These are phyloP conservation scores for Neelides sp. DNA, from an alignment of 1,140 invertebrate genomes.

Conservation along the genomic window DNA sequence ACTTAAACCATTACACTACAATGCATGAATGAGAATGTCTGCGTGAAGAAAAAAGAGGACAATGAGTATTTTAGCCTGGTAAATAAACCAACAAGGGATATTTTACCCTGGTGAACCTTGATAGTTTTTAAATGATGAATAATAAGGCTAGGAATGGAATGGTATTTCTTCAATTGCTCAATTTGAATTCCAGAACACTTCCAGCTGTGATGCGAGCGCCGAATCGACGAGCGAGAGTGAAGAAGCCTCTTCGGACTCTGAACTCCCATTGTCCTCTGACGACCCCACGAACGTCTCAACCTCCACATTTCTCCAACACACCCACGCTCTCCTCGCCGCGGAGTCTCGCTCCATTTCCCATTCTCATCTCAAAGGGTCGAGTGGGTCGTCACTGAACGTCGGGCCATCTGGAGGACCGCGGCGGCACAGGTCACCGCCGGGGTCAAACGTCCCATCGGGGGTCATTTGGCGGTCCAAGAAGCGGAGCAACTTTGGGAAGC, in stretches of 20 bases:
- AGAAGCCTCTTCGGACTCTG: constrained; percentile 15
- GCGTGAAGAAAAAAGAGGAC: neutral
- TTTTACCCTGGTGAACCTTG: neutral
- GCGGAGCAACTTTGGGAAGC: constrained; percentile 19
- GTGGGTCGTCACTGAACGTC: constrained; percentile 10
- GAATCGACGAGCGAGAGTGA: constrained; percentile 28
- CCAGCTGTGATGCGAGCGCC: constrained; percentile 30
- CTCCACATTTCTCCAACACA: constrained; percentile 25
- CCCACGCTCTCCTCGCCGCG: constrained; percentile 3
- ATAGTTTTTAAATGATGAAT: neutral
- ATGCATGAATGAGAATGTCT: too few relatives aligned
- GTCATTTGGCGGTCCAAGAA: constrained; percentile 24
- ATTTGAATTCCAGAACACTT: constrained; percentile 19
- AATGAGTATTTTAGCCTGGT: neutral
- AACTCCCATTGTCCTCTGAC: constrained; percentile 24
- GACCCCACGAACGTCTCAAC: constrained; percentile 27
- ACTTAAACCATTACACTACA: too few relatives aligned
- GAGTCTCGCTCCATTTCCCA: constrained; percentile 6
- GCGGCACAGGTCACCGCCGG: constrained; percentile 13
- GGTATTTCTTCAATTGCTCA: too few relatives aligned
- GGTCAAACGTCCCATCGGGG: neutral
- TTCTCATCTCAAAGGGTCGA: neutral
- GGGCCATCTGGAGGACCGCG: constrained; percentile 10
- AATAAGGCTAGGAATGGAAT: neutral
- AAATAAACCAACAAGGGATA: neutral